Base-by-base conservation (phyloP, 2,797 vertebrate species). In the Dermochelys coriacea region DNA sequence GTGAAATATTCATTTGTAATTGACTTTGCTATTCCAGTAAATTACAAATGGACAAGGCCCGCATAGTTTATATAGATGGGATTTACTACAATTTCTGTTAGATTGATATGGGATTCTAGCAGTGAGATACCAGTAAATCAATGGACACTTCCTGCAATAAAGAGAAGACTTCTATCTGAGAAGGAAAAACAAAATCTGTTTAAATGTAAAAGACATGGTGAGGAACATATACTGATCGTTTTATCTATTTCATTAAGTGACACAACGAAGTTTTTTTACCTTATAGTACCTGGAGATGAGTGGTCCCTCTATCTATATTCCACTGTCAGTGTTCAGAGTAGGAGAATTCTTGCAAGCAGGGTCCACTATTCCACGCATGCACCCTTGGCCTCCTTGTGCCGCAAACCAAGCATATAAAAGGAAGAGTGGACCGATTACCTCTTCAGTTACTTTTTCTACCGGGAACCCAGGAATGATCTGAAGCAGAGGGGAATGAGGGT, bases 1-100 rank as follows among this genome's bases (percentile, higher is more conserved):
- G 11, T 50, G 84, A 94, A 95, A 18, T 47, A 87, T 0, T 12
- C 31, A 86, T 79, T 91, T 93, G 52, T 1, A 89, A 93, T 68
- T 8, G 3, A 2, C 55, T 95, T 82, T 90, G n/a, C 16, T 74
- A 47, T 51, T 83, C 52, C 4, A 51, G 4, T 49, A 9, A 50
- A 25, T 77, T 82, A 64, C 16, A 80, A 94, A 80, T 75, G 21
- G 45, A 90, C 88, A 89, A 85, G 47, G 25, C 90, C 45, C 68
- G 37, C 5, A 84, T n/a, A 79, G 80, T 80, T 89, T 77, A 55
- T 45, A 5, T 6, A 82, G 27, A 14, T 82, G 57, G 57, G 82
- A 85, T 94, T 91, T 94, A 11, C 49, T 85, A 68, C 86, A 45
- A 82, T 87, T 95, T 93, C 77, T 78, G 80, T 82, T 16, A 90